These are phyloP conservation scores for Leucoraja erinaceus DNA, from an alignment of 2,113 vertebrate species.

Conservation along the genomic window DNA sequence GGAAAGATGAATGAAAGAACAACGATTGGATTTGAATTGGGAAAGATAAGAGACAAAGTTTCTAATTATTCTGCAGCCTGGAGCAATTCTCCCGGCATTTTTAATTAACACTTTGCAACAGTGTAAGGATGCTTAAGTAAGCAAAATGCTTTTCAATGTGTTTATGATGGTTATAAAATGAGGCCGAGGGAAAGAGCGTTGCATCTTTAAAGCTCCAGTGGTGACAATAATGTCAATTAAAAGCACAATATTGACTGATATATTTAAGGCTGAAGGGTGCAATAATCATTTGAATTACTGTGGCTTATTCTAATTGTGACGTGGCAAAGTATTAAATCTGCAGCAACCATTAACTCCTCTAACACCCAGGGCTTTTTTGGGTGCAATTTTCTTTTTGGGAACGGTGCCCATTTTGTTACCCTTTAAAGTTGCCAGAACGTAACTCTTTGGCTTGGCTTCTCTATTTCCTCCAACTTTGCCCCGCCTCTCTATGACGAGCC, in stretches of 20 bases:
- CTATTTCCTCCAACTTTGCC: background rate
- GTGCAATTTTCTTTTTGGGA: background rate
- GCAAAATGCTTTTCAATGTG: slow-evolving; percentile 27
- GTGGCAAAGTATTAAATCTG: background rate
- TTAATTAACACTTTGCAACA: slow-evolving; percentile 34
- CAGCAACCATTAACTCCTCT: slow-evolving; percentile 4
- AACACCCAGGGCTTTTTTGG: background rate
- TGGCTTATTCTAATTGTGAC: slow-evolving; percentile 7
- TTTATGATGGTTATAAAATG: slow-evolving; percentile 34
- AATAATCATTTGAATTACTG: slow-evolving; percentile 22
- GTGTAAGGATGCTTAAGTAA: slow-evolving; percentile 35
- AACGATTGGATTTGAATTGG: background rate
- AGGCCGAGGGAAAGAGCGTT: slow-evolving; percentile 10
- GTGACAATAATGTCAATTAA: slow-evolving; percentile 37
- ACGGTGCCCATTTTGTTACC: background rate
- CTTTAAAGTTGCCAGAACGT: background rate
- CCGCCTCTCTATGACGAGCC: background rate
- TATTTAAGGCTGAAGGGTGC: background rate
- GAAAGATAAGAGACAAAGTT: background rate
- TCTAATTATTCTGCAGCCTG: slow-evolving; percentile 21
- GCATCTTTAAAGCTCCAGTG: background rate
- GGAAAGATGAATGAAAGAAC: background rate
- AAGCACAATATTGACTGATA: slow-evolving; percentile 23
- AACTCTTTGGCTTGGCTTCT: background rate
- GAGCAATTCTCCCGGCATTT: slow-evolving; percentile 22